Conservation (phyloP, 2,113 vertebrate species). For the Macrotus californicus region DNA sequence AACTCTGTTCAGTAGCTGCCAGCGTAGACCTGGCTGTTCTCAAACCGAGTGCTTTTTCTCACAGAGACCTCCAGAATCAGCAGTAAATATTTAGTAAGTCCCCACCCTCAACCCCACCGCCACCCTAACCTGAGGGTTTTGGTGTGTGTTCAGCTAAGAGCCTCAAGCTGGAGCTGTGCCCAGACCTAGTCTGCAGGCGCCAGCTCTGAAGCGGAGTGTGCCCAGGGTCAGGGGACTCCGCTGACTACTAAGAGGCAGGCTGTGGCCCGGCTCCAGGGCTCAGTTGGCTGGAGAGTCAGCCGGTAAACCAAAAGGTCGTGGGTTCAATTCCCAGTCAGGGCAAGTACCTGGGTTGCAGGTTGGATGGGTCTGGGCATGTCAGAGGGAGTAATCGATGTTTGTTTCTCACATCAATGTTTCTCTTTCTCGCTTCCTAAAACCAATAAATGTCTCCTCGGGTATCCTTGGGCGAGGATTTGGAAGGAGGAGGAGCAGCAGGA, state of each 20-base stretch:
- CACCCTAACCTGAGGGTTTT: neutral
- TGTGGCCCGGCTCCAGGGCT: no score
- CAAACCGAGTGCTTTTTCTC: neutral
- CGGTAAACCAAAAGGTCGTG: no score
- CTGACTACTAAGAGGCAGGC: neutral
- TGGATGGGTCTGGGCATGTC: no score
- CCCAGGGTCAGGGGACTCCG: neutral
- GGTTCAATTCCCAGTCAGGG: no score
- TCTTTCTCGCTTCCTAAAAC: no score
- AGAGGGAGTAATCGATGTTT: no score
- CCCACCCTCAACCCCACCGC: neutral
- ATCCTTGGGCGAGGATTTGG: no score
- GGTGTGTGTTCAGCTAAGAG: neutral
- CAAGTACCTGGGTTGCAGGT: no score
- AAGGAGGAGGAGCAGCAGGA: no score
- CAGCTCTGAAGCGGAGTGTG: neutral
- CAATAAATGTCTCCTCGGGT: no score
- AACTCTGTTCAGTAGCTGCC: neutral
- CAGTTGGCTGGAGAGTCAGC: no score
- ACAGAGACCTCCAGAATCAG: neutral
- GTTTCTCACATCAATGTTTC: no score
- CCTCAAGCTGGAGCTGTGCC: neutral
- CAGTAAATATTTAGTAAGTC: neutral
- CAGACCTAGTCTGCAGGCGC: neutral
- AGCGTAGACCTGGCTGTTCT: neutral